A percentile compares a stretch with the other conserved stretches of the same genome.
Conservation (phyloP, 2,113 vertebrate genomes). For the Danionella cerebrum region DNA sequence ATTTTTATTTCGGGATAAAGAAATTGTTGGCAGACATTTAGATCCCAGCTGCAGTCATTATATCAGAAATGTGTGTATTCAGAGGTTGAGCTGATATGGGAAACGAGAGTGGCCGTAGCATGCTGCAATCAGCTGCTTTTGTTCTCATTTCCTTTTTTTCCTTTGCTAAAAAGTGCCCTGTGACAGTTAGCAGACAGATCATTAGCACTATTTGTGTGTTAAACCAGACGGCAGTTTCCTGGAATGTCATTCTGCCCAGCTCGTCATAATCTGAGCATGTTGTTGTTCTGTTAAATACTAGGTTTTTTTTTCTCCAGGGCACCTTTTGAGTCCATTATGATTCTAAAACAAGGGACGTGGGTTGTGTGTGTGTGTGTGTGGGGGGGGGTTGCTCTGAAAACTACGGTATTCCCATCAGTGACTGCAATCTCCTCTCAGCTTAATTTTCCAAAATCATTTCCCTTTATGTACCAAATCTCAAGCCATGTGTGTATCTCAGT, state of each 20-base stretch:
- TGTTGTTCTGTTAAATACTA: not conserved
- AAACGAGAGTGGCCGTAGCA: slow-evolving; percentile 33
- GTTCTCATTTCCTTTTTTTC: slow-evolving; percentile 1
- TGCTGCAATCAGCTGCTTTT: slow-evolving; percentile 27
- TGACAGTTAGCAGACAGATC: slow-evolving; percentile 18
- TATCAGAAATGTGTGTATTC: slow-evolving; percentile 27
- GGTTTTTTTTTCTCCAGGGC: not conserved
- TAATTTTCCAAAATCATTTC: not conserved
- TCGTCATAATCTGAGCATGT: slow-evolving; percentile 3
- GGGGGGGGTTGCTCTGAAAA: no score
- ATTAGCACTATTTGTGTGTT: slow-evolving; percentile 2
- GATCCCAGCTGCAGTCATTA: slow-evolving; percentile 17
- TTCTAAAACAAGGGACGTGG: no score
- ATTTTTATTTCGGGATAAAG: no score
- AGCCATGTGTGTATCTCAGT: not conserved
- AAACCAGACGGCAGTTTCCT: not conserved
- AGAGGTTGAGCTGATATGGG: slow-evolving; percentile 25
- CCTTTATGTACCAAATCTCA: not conserved
- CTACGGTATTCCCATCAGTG: no score
- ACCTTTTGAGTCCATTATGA: no score
- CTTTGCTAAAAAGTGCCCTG: not conserved
- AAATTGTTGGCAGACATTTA: not conserved
- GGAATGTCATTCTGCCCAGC: slow-evolving; percentile 8
- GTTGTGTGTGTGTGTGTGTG: no score
- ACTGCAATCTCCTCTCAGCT: no score